Evolutionary conservation across 2,113 vertebrate genomes (phyloP).

Genomic region (Pelvicachromis taeniatus): DNA sequence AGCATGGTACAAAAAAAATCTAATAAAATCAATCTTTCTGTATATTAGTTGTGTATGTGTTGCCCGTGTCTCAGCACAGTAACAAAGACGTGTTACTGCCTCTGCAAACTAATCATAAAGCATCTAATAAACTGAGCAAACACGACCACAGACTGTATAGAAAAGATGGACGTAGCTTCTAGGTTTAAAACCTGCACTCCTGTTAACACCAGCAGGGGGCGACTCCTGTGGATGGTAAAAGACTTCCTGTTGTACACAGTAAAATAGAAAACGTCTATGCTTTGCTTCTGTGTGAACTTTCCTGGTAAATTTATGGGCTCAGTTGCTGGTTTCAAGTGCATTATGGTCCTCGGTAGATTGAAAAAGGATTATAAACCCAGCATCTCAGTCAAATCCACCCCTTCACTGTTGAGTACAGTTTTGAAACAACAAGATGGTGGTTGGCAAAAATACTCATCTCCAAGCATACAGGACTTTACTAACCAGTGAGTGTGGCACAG

Average conservation of each 20-base stretch:
- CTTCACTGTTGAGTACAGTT: not conserved
- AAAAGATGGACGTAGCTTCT: not conserved
- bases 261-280: not conserved
- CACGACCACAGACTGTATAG: not conserved
- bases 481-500: not conserved
- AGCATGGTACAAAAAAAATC: not conserved
- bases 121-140: not conserved
- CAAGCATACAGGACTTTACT: not conserved
- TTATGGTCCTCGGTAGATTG: not conserved
- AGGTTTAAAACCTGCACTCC: not conserved
- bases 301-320: not conserved
- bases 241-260: not conserved
- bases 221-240: not conserved
- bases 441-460: not conserved
- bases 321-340: not conserved
- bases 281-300: not conserved
- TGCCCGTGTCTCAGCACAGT: not conserved
- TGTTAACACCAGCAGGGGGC: not conserved
- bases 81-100: not conserved
- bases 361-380: not conserved
- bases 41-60: not conserved
- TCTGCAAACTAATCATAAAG: not conserved
- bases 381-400: not conserved
- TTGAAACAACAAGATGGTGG: not conserved
- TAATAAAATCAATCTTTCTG: not conserved